phyloP scores from a whole-genome alignment of 2,797 vertebrate genomes.

The Falco columbarius region DNA sequence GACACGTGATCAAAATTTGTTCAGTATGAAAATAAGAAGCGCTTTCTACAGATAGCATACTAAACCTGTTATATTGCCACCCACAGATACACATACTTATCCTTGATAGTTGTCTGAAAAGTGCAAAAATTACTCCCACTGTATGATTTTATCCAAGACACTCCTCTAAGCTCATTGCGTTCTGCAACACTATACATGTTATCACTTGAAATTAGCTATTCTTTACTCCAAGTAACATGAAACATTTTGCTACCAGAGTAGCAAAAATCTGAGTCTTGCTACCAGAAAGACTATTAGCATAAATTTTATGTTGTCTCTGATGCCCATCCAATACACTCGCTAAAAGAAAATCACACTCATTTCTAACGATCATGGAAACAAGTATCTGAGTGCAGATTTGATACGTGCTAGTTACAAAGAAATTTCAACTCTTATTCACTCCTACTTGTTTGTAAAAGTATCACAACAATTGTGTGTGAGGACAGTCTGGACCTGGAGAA shows the following conservation, averaged over 20 bases:
- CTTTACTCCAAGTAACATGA: background rate
- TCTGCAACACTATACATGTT: background rate
- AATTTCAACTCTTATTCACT: background rate
- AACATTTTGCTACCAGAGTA: background rate
- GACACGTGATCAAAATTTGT: background rate
- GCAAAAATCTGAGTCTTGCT: background rate
- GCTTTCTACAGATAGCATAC: background rate
- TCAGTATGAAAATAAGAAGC: background rate
- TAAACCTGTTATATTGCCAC: background rate
- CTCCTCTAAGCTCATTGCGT: background rate
- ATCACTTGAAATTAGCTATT: background rate
- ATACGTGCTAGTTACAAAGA: background rate
- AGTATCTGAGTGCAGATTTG: background rate
- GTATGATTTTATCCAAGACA: background rate
- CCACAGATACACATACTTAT: background rate
- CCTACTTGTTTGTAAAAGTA: background rate
- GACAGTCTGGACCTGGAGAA: background rate
- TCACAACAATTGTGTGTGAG: rapidly evolving
- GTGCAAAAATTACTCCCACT: background rate
- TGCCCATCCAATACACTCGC: background rate
- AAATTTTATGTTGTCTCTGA: background rate
- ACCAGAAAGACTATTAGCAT: background rate
- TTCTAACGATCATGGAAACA: background rate
- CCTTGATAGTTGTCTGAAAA: background rate
- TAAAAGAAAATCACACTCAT: background rate